Evolutionary conservation across 2,797 vertebrate species (phyloP).

Genomic region (Moxostoma hubbsi): DNA sequence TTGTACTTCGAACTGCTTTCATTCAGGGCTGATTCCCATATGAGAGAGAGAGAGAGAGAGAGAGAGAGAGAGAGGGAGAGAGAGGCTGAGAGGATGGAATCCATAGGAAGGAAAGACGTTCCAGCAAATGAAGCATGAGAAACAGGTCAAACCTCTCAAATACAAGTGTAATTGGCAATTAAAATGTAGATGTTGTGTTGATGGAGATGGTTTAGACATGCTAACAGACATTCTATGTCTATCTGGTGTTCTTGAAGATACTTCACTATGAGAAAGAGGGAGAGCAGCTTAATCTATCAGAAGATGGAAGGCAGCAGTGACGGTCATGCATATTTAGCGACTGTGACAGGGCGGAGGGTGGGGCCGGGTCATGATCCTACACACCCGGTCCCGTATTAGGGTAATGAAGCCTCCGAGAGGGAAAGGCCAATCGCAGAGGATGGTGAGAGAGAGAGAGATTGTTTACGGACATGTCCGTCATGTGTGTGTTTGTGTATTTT

Average conservation of each 20-base stretch:
- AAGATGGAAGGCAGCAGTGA: too few species aligned
- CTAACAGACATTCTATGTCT: background rate
- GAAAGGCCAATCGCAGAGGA: too few species aligned
- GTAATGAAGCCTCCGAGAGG: too few species aligned
- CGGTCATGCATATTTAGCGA: too few species aligned
- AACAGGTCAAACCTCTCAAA: constrained; percentile 1
- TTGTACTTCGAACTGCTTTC: constrained; percentile 63
- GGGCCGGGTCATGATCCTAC: too few species aligned
- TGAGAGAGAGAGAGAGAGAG: background rate
- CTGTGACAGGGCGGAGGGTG: too few species aligned
- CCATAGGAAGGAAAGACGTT: background rate
- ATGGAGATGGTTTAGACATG: background rate
- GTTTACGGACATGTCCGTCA: too few species aligned
- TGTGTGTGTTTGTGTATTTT: too few species aligned
- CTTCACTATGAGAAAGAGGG: background rate
- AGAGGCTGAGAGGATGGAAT: constrained; percentile 49
- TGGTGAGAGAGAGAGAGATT: too few species aligned
- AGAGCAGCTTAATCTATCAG: background rate
- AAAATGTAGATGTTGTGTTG: constrained; percentile 21
- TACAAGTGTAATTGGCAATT: constrained; percentile 11
- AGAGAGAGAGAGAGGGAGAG: constrained; percentile 33
- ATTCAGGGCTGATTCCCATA: constrained; percentile 68
- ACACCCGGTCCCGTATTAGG: too few species aligned
- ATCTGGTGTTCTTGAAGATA: background rate
- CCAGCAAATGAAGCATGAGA: background rate